A percentile compares a stretch with the other conserved stretches of the same genome.
Conservation (phyloP, 53 echinoderm and acorn worm species). For the Crossaster papposus region DNA sequence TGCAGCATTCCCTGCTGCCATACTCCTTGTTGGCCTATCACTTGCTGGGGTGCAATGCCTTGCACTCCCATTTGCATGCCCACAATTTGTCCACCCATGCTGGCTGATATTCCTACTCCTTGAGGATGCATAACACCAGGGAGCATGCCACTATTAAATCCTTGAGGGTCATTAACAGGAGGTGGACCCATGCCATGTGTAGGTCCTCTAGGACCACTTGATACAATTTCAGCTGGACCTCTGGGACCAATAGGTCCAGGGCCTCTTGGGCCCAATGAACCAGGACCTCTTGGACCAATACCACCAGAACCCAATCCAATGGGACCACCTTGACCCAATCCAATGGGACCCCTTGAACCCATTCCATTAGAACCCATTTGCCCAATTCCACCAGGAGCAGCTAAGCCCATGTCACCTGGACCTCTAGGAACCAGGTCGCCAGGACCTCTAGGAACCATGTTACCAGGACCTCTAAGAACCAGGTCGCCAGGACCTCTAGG, state of each 20-base stretch:
- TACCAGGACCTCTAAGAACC: too few relatives aligned
- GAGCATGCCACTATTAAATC: background rate
- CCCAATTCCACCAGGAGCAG: conserved; percentile 1
- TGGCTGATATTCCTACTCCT: background rate
- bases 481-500: too few relatives aligned
- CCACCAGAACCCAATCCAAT: conserved; percentile 40
- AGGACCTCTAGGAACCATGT: too few relatives aligned
- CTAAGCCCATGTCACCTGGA: conserved; percentile 21
- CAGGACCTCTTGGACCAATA: conserved; percentile 38
- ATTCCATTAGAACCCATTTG: background rate
- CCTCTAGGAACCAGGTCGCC: conserved; percentile 5
- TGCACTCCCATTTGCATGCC: conserved; percentile 10
- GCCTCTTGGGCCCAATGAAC: conserved; percentile 6
- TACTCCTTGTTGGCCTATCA: conserved; percentile 17
- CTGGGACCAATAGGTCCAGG: conserved; percentile 40
- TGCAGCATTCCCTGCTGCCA: background rate
- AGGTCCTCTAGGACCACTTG: background rate
- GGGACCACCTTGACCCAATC: conserved; percentile 22
- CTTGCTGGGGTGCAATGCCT: background rate
- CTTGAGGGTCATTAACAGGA: background rate
- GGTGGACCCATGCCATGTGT: background rate
- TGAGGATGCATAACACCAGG: background rate
- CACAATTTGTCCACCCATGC: conserved; percentile 7
- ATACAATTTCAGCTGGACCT: conserved; percentile 47
- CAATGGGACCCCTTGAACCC: conserved; percentile 15